Base-by-base conservation (phyloP, 2,888 invertebrate genomes). In the Alsophila aescularia region DNA sequence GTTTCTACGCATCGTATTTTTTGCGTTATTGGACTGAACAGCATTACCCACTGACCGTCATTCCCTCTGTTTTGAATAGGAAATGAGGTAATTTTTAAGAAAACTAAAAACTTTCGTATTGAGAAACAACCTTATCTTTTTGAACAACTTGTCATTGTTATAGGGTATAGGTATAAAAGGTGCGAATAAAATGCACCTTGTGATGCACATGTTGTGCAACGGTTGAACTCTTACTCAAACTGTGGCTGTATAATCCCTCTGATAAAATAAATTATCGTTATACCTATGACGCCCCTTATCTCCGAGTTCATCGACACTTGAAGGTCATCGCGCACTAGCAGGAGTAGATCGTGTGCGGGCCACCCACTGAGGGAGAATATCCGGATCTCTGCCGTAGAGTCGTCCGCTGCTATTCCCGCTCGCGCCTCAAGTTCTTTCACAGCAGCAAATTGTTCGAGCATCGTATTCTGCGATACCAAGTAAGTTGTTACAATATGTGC, bases 321-420 rank as follows among this genome's bases (percentile, higher is more conserved):
- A 14, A 79, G 59, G 60, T 86, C 83, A 16, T 81, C 78, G 5
- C 84, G 75, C 7, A 87, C 60, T 1, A 87, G 74, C 52, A 89
- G 62, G 24, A 88, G 71, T 49, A 90, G 67, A 59, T 90, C 89
- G 49, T 89, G 83, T 0, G 85, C 80, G 0, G 87, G 80, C 90
- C 90, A 90, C 27, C 70, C 67, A 24, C 73, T 85, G 35, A 92
- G 78, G 1, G 92, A 88, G 40, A 93, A 62, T 5, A 85, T 63
- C 1, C 87, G 79, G 3, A 93, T 67, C 2, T 89, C 87, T 0
- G 81, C 77, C 13, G 88, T 57, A 5, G 71, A 52, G 1, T 84
- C 80, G 2, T 85, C 89, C 1, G 67, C 60, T 0, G 64, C 42
- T 0, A 72, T 62, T 0, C 91, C 81, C 0, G 76, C 74, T 0